phyloP scores from a whole-genome alignment of 2,113 vertebrate species.

The Myrmecobius fasciatus region DNA sequence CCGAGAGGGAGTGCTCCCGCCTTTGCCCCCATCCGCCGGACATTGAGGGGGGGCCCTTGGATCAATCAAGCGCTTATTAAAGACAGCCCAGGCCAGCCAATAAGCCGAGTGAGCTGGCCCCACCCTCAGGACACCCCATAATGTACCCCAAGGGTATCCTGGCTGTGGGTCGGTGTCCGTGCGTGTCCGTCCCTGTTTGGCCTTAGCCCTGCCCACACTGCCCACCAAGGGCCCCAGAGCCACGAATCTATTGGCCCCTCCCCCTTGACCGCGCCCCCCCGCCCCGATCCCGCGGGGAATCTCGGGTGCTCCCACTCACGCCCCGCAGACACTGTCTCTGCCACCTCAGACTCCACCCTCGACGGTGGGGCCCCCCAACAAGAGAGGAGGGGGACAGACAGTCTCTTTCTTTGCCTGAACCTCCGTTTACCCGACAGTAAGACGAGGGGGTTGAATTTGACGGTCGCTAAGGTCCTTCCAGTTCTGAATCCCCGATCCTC shows the following conservation, averaged over 20 bases:
- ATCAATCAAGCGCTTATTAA: neutral
- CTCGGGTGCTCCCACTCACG: neutral
- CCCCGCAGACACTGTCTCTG: neutral
- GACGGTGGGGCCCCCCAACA: neutral
- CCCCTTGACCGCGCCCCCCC: neutral
- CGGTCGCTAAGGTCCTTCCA: neutral
- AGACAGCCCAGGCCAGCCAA: neutral
- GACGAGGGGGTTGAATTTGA: neutral
- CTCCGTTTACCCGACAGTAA: neutral
- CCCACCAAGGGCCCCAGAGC: neutral
- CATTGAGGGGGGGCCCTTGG: too few species aligned
- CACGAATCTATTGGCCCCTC: too few species aligned
- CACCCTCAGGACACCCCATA: too few species aligned
- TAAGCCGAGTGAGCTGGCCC: neutral
- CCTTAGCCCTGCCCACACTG: neutral
- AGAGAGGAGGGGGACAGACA: neutral
- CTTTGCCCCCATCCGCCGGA: too few species aligned
- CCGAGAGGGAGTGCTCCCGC: neutral
- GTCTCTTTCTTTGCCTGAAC: neutral
- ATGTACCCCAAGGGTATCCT: too few species aligned
- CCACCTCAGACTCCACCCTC: neutral
- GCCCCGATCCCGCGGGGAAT: neutral
- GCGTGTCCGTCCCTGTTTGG: neutral
- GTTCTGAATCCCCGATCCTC: neutral
- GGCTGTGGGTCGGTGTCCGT: neutral